Base-by-base conservation (phyloP, 1,140 invertebrate species). In the Mesaphorura yosii region DNA sequence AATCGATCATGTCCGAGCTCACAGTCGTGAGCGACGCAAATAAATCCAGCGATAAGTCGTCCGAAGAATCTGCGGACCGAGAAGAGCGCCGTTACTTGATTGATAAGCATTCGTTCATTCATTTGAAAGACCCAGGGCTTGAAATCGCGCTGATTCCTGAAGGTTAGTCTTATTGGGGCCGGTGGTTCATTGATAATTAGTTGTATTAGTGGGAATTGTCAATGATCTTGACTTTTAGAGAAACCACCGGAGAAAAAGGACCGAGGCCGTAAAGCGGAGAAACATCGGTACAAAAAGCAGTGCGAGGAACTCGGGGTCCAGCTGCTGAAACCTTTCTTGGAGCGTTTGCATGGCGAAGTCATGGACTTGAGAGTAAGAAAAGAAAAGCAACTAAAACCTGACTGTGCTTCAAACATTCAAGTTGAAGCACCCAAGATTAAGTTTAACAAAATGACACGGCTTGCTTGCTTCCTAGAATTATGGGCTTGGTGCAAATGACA, bases 41-140 rank as follows among this genome's bases (percentile, higher is more conserved):
- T n/a, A n/a, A n/a, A n/a, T n/a, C n/a, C n/a, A n/a, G n/a, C n/a
- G 44, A 46, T 25, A 27, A 12, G 10, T 15, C 29, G 7, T 20
- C 44, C 20, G 44, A 46, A 6, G 17, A 27, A 15, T 46, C 44
- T 19, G 20, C n/a, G 4, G 44, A 46, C 29, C 23, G 15, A 5
- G 7, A 5, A 19, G 10, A 46, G 23, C 12, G 23, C 7, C 44
- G 44, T 20, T 46, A 46, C 20, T 7, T 46, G 7, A 7, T 46
- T 6, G 44, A 6, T 7, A 26, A 23, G 5, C 23, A 46, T 6
- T 46, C 44, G 7, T 46, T 46, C 25, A 27, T 7, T 5, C 44
- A 27, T 46, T 19, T 46, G 5, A 46, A 46, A 20, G 44, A 46
- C 29, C 44, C 44, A 26, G 44, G 44, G 6, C 44, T 46, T 28